A percentile compares a stretch with the other conserved stretches of the same genome.
Conservation (phyloP, 2,797 vertebrate species). For the Oceanodroma leucorhoa region DNA sequence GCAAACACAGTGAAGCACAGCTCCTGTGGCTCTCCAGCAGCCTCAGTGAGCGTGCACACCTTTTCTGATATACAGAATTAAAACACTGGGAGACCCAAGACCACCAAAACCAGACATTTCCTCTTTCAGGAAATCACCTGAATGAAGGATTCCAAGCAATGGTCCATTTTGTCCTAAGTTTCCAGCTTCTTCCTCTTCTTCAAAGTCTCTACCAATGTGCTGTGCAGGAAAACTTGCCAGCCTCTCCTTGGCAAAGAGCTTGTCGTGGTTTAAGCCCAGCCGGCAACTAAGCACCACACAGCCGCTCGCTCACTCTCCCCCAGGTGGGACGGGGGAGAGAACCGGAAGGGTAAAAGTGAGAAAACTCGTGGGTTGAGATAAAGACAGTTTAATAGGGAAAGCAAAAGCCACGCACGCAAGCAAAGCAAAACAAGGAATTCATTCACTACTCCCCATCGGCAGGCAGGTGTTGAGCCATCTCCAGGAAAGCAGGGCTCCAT, state of each 20-base stretch:
- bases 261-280: too few relatives aligned
- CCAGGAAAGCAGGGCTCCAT: too few relatives aligned
- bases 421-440: too few relatives aligned
- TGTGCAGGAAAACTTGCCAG: not conserved
- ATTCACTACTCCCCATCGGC: too few relatives aligned
- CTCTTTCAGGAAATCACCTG: not conserved
- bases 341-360: too few relatives aligned
- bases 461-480: too few relatives aligned
- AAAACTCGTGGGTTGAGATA: too few relatives aligned
- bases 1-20: not conserved
- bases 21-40: not conserved
- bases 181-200: not conserved
- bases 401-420: too few relatives aligned
- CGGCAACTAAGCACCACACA: too few relatives aligned
- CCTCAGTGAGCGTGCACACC: not conserved
- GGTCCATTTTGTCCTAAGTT: not conserved
- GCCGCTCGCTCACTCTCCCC: too few relatives aligned
- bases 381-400: too few relatives aligned
- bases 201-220: not conserved
- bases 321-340: too few relatives aligned
- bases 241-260: slow-evolving; percentile 1
- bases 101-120: not conserved
- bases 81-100: not conserved
- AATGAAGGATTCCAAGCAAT: not conserved
- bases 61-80: not conserved